A percentile compares a stretch with the other conserved stretches of the same genome.
Conservation (phyloP, 2,113 vertebrate genomes). For the Hiodon tergisus region DNA sequence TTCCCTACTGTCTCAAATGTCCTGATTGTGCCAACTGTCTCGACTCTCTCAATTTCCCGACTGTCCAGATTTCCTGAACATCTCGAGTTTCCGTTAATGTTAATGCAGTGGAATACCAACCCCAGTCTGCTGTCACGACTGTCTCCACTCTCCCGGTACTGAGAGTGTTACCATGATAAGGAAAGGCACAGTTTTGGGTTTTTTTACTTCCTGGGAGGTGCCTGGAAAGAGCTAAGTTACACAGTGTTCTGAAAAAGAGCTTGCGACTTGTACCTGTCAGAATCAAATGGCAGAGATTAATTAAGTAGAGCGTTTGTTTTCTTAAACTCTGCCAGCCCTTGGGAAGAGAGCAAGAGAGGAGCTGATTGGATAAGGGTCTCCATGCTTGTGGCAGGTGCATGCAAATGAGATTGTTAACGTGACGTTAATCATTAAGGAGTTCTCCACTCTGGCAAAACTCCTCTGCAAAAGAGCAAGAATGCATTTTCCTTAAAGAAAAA, state of each 20-base stretch:
- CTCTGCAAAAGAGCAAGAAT: background rate
- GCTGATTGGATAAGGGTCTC: background rate
- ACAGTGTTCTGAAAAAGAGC: too few species aligned
- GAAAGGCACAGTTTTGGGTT: background rate
- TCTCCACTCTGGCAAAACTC: background rate
- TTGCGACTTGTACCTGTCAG: conserved; percentile 17
- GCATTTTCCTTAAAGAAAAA: background rate
- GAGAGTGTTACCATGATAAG: too few species aligned
- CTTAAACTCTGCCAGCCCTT: background rate
- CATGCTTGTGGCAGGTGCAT: background rate
- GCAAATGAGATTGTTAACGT: background rate
- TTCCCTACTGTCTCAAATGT: too few species aligned
- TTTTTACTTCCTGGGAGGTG: background rate
- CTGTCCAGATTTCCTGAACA: too few species aligned
- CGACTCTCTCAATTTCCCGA: too few species aligned
- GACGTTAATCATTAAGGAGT: background rate
- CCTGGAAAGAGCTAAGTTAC: background rate
- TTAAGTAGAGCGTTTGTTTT: background rate
- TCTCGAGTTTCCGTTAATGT: too few species aligned
- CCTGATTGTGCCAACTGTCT: too few species aligned
- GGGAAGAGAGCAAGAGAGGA: background rate
- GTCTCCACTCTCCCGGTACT: too few species aligned
- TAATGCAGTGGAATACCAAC: too few species aligned
- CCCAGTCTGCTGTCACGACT: too few species aligned
- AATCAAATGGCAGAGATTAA: conserved; percentile 31